Base-by-base conservation (phyloP, 2,113 vertebrate genomes). In the Colinus virginianus region DNA sequence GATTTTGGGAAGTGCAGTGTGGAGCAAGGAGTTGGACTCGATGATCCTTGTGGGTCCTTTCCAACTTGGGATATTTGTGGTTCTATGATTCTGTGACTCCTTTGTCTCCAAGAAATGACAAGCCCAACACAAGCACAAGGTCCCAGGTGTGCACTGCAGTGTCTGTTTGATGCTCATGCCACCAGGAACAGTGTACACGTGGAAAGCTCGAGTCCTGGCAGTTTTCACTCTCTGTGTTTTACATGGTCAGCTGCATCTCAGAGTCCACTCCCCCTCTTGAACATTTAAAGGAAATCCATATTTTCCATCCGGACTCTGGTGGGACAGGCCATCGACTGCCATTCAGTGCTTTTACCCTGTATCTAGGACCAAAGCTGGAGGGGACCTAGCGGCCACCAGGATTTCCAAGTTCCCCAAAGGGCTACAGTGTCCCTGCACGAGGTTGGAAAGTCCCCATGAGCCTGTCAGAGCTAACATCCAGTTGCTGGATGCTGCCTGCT, bases 281-380 rank as follows among this genome's bases (percentile, higher is more conserved):
- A 26, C 53, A 81, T 74, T 84, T 68, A 81, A 68, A 86, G 86
- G 26, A 90, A 91, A 95, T 90, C 85, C 45, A 4, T 84, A 68
- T 59, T 90, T 94, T 83, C 83, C 79, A 78, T 74, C 64, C 76
- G 43, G 38, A 20, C 67, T 82, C 58, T 72, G 90, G 19, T 58
- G 68, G 78, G 43, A 53, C 55, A 69, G 48, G 79, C 46, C 61
- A 58, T 11, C 55, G 38, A 75, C 67, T 0, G 1, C 32, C 51
- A 88, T 11, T 67, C 46, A 56, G 46, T 74, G 72, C 32, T 61
- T 85, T 82, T 53, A 56, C 9, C 6, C 34, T 32, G 9, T 32
- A 9, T 36, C 17, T 9, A 19, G 51, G 68, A 21, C 25, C 55
- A 71, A 63, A 87, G 40, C 63, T 34, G 46, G 45, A 61, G 34